Base-by-base conservation (phyloP, 2,888 invertebrate genomes). In the Isotomurus palustris region DNA sequence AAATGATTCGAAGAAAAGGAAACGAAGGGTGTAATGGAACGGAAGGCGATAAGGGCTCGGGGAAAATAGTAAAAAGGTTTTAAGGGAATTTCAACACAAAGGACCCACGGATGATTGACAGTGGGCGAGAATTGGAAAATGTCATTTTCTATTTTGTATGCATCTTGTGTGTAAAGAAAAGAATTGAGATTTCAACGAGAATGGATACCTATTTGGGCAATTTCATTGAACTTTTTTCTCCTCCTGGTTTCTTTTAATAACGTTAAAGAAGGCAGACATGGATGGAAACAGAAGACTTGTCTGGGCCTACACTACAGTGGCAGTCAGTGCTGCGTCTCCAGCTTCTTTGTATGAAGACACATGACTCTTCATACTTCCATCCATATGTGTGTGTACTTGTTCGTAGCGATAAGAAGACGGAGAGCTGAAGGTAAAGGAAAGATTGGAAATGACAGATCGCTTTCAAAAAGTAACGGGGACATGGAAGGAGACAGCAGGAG, bases 381-480 rank as follows among this genome's bases (percentile, higher is more conserved):
- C n/a, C 12, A 12, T 32, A 32, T 32, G 32, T 32, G 12, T 32
- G 32, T 32, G 32, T 32, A 12, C 32, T 10, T 32, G 12, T 12
- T 10, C 32, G 32, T 32, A 32, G n/a, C n/a, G n/a, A n/a, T n/a
- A n/a, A n/a, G n/a, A n/a, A n/a, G n/a, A n/a, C n/a, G n/a, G n/a
- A n/a, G n/a, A n/a, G n/a, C n/a, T n/a, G n/a, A n/a, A n/a, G n/a
- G n/a, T n/a, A n/a, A n/a, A n/a, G 24, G 24, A 38, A 50, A 50
- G 50, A 38, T 50, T 50, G 50, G 38, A 50, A 38, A 36, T 50
- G 50, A 50, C 50, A 50, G 50, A 25, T 50, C 38, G 36, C 25
- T 38, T 21, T 49, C 35, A 29, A 21, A 22, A 21, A 50, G 28
- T 38, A 50, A 38, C 38, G 4, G 40, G 40, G 40, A 50, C 38